Percentiles rank a stretch among this genome's conserved stretches.
These are phyloP conservation scores for Rhyacophila evoluta DNA, from an alignment of 2,888 invertebrate genomes.

Conservation along the genomic window DNA sequence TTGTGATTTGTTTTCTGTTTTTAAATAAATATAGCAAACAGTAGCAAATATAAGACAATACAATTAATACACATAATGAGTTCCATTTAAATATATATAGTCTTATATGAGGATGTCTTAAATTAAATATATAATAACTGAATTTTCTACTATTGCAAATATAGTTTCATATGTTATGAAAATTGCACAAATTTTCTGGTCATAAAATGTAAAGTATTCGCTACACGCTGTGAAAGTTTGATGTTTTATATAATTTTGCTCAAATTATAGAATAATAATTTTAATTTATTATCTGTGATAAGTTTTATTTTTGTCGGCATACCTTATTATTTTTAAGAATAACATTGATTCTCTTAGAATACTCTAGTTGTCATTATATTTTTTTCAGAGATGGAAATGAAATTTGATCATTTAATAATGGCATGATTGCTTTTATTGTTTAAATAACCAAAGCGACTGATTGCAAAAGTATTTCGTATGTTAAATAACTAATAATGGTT, in stretches of 20 bases:
- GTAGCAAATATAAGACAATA: no score
- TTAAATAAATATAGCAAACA: no score
- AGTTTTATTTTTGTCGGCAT: background rate
- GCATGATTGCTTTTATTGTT: slow-evolving; percentile 13
- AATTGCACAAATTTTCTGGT: background rate
- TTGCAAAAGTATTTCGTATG: slow-evolving; percentile 14
- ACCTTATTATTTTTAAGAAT: background rate
- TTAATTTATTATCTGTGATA: background rate
- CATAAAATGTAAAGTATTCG: background rate
- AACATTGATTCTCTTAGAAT: background rate
- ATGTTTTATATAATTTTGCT: background rate
- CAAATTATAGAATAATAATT: background rate
- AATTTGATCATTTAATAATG: background rate
- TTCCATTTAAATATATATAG: no score
- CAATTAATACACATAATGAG: no score
- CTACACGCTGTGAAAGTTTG: background rate
- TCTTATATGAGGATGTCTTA: no score
- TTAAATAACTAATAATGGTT: background rate
- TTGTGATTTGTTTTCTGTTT: no score
- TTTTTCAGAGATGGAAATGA: background rate
- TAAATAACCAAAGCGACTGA: slow-evolving; percentile 7
- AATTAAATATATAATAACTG: no score
- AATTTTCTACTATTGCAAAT: no score
- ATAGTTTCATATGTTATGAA: background rate
- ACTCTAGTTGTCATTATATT: background rate